Base-by-base conservation (phyloP, 1,140 invertebrate genomes). In the Paramacrobiotus metropolitanus region DNA sequence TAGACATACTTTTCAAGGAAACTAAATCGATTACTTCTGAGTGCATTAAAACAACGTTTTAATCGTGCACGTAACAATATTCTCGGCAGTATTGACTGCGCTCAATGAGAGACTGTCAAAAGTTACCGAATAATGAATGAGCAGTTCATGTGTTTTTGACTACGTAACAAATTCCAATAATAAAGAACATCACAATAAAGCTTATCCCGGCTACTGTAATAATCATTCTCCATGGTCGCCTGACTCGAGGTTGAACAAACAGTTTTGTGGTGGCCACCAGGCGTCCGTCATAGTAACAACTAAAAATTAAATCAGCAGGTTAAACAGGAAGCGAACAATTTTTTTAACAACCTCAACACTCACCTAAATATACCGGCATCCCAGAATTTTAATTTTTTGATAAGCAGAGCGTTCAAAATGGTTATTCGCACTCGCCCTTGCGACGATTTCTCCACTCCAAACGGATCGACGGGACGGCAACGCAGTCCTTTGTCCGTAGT, bases 221-320 rank as follows among this genome's bases (percentile, higher is more conserved):
- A 24, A 20, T 55, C 24, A 20, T 55, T 24, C 28, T 55, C 15
- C 15, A 24, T 15, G 4, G 15, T 4, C 48, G 48, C 15, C 28
- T 55, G 4, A 9, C 4, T 28, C 48, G 15, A 15, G 48, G 48
- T 15, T 55, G 15, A 4, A 55, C 48, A 24, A 20, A 28, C 15
- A 55, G 48, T 24, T 55, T 55, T 15, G 24, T 55, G 48, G 48
- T 55, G 15, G 48, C 48, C 24, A 55, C 48, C 48, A 55, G 24
- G 4, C 48, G 48, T 20, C 48, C 48, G 24, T 55, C 48, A 24
- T 55, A 55, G 28, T 55, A 55, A 24, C 48, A 55, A 24, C 48
- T 55, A 40, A 40, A 9, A 40, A 40, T 9, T n/a, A 40, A 40
- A 40, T 40, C 9, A 40, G n/a, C n/a, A 40, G n/a, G n/a, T 40